These are phyloP conservation scores for Lepisosteus osseus DNA, from an alignment of 2,113 vertebrate species.

Conservation along the genomic window DNA sequence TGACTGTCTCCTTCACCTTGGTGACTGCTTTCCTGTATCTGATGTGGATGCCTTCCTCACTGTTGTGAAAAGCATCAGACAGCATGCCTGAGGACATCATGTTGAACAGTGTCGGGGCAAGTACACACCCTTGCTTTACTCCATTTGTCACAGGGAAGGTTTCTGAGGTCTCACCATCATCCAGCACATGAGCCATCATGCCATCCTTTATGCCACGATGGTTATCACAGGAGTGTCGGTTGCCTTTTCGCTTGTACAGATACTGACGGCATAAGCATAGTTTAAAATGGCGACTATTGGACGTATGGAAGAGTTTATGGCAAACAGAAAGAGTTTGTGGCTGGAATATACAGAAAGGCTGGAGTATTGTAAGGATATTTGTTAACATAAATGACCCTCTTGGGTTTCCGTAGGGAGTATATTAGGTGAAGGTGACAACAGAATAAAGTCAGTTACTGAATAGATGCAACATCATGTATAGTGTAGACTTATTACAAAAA, in stretches of 20 bases:
- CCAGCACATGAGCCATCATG: conserved; percentile 6
- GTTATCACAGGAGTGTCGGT: conserved; percentile 14
- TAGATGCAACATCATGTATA: no score
- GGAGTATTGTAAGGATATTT: no score
- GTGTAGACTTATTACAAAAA: no score
- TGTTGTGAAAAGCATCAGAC: not conserved
- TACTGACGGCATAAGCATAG: not conserved
- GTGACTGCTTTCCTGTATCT: not conserved
- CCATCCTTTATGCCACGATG: conserved; percentile 7
- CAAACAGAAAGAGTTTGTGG: no score
- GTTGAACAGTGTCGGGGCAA: not conserved
- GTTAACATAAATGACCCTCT: no score
- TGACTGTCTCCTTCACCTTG: not conserved
- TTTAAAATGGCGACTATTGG: no score
- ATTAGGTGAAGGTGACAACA: no score
- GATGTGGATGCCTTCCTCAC: not conserved
- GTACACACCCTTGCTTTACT: not conserved
- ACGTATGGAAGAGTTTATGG: no score
- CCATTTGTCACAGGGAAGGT: not conserved
- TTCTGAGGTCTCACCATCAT: not conserved
- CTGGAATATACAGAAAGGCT: no score
- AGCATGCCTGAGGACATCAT: not conserved
- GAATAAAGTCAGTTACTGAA: no score
- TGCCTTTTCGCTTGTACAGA: conserved; percentile 16
- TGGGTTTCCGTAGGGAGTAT: no score